Conservation (phyloP, 2,113 vertebrate species). For the Engraulis encrasicolus region DNA sequence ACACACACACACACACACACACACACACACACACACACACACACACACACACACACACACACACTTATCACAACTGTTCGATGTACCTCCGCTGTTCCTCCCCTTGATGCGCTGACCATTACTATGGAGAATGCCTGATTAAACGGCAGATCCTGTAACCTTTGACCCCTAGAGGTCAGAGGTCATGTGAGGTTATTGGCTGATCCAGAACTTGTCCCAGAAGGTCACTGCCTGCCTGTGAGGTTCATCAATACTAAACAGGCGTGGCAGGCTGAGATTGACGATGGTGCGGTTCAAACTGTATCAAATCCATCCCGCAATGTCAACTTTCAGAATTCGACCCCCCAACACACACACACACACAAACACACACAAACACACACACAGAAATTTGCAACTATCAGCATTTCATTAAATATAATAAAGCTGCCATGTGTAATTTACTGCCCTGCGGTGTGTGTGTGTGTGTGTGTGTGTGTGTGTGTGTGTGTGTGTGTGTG, state of each 20-base stretch:
- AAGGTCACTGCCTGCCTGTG: not conserved
- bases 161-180: not conserved
- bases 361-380: not conserved
- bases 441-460: too few relatives aligned
- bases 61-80: too few relatives aligned
- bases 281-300: not conserved
- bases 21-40: too few relatives aligned
- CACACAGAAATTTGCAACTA: conserved; percentile 7
- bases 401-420: conserved; percentile 22
- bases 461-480: too few relatives aligned
- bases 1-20: too few relatives aligned
- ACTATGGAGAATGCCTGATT: too few relatives aligned
- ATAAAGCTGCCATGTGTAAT: not conserved
- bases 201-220: too few relatives aligned
- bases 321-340: conserved; percentile 4
- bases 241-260: not conserved
- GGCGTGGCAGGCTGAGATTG: not conserved
- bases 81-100: too few relatives aligned
- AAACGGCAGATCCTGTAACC: not conserved
- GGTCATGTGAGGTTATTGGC: too few relatives aligned
- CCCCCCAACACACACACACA: not conserved
- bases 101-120: too few relatives aligned
- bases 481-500: too few relatives aligned
- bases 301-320: not conserved
- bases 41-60: too few relatives aligned